These are phyloP conservation scores for Catagonus wagneri DNA, from an alignment of 2,113 vertebrate genomes.

Conservation along the genomic window DNA sequence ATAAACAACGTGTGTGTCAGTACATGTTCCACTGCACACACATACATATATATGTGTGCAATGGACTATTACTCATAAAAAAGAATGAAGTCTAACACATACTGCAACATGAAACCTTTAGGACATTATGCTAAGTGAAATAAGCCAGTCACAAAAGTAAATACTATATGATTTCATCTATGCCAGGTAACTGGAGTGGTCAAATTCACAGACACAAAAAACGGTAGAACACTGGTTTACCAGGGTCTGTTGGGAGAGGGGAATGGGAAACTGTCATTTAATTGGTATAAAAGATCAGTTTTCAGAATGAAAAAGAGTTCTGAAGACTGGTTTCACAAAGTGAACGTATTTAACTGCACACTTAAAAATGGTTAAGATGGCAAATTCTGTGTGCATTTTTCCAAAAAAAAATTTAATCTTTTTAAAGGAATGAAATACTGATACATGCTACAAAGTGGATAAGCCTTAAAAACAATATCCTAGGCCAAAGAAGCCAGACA, in stretches of 20 bases:
- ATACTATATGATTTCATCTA: background rate
- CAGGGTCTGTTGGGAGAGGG: background rate
- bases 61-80: background rate
- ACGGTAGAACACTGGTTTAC: background rate
- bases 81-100: background rate
- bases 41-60: too few species aligned
- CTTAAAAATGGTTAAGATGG: background rate
- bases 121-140: background rate
- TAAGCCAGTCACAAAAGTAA: background rate
- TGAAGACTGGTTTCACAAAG: background rate
- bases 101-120: background rate
- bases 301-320: background rate
- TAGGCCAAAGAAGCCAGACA: background rate
- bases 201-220: background rate
- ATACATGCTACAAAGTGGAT: background rate
- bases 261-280: background rate
- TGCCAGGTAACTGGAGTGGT: background rate
- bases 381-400: background rate
- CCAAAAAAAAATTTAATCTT: background rate
- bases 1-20: too few species aligned
- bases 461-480: background rate
- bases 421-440: background rate
- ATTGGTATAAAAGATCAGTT: background rate
- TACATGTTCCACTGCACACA: too few species aligned
- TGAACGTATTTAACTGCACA: background rate